Conservation (phyloP, 1,140 invertebrate species). For the Thaumetopoea pityocampa region DNA sequence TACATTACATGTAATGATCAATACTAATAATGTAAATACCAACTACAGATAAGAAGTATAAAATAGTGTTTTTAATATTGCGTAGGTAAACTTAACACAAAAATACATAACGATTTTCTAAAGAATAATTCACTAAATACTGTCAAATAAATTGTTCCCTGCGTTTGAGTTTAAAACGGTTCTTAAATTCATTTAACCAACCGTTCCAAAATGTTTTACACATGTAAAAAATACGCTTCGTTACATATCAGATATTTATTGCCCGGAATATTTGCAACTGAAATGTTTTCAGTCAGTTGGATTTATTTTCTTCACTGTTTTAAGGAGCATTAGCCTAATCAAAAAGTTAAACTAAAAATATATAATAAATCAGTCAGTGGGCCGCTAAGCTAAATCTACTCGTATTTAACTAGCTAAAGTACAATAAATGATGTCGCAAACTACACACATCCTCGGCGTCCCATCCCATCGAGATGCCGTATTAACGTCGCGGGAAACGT, state of each 20-base stretch:
- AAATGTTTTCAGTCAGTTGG: no score
- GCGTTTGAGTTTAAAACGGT: conserved; percentile 7
- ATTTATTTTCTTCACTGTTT: no score
- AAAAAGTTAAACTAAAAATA: conserved; percentile 36
- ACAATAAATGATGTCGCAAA: conserved; percentile 16
- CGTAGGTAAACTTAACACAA: conserved; percentile 9
- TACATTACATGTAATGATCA: no score
- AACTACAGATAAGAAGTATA: no score
- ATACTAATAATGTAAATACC: no score
- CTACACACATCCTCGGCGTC: not conserved
- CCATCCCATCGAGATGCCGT: no score
- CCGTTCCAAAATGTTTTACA: no score
- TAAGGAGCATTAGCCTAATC: conserved; percentile 22
- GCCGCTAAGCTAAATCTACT: conserved; percentile 22
- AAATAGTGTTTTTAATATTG: no score
- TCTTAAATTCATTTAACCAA: conserved; percentile 6
- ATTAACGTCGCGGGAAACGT: no score
- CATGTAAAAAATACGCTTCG: no score
- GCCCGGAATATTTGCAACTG: no score
- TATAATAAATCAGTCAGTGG: conserved; percentile 44
- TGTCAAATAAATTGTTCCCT: conserved; percentile 23
- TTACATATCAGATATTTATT: no score
- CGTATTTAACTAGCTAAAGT: conserved; percentile 22
- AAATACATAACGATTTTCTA: conserved; percentile 8
- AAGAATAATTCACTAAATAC: conserved; percentile 19